These are phyloP conservation scores for chimpanzee (Pan troglodytes) DNA, from an alignment of 2,113 vertebrate species.

Conservation along the genomic window DNA sequence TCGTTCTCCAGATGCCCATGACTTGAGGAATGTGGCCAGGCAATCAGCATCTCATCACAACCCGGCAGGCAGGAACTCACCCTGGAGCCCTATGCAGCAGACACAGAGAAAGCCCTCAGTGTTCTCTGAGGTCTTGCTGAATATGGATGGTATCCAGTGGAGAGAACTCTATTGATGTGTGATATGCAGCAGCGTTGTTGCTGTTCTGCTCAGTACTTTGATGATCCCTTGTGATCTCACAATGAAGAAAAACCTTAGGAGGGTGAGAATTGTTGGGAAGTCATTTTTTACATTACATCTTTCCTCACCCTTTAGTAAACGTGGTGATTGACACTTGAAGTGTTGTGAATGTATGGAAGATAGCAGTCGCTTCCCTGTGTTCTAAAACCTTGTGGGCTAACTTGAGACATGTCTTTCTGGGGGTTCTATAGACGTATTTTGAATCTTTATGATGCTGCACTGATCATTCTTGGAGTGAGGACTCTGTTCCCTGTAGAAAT, in stretches of 20 bases:
- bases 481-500: neutral
- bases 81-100: too few relatives aligned
- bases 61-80: neutral
- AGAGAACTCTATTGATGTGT: neutral
- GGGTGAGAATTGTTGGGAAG: neutral
- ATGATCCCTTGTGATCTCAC: neutral
- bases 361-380: neutral
- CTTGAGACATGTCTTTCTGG: neutral
- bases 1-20: neutral
- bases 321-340: neutral
- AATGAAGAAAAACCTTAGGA: neutral
- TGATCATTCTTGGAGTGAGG: neutral
- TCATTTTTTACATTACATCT: neutral
- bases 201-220: neutral
- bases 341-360: neutral
- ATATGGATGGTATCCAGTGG: too few relatives aligned
- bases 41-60: neutral
- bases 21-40: neutral
- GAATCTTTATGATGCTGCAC: neutral
- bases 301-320: neutral
- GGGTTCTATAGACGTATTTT: neutral
- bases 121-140: neutral
- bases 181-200: neutral
- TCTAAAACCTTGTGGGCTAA: neutral
- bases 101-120: neutral